A percentile compares a stretch with the other conserved stretches of the same genome.
phyloP scores from a whole-genome alignment of 2,888 invertebrate genomes.

The Cephus pygmeus region DNA sequence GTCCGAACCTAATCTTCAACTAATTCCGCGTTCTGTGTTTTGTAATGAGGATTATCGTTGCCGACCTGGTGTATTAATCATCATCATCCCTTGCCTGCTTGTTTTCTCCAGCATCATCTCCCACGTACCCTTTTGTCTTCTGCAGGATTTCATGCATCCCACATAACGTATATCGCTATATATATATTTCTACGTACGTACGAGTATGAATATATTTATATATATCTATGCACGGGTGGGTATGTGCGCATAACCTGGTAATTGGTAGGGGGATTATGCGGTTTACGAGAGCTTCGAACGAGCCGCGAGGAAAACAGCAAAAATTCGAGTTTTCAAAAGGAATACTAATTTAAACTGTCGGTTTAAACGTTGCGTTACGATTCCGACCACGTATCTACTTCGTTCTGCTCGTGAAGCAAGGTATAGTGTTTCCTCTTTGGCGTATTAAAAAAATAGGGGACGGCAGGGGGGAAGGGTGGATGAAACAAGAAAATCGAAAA shows the following conservation, averaged over 20 bases:
- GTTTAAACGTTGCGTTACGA: not conserved
- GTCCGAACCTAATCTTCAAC: constrained; percentile 37
- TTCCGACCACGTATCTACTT: not conserved
- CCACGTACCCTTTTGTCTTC: not conserved
- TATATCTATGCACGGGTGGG: not conserved
- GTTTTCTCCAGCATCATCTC: not conserved
- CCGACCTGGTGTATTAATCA: constrained; percentile 41
- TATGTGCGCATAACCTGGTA: constrained; percentile 1
- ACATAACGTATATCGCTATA: not conserved
- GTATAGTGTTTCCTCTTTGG: not conserved
- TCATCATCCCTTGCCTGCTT: constrained; percentile 24
- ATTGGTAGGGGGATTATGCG: constrained; percentile 21
- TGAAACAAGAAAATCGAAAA: not conserved
- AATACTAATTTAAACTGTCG: not conserved
- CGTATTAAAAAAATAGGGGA: not conserved
- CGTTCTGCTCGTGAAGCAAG: not conserved
- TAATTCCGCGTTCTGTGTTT: constrained; percentile 35
- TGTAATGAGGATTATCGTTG: constrained; percentile 36
- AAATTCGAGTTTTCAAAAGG: not conserved
- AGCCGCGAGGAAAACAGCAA: not conserved
- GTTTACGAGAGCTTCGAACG: not conserved
- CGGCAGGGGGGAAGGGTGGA: not conserved
- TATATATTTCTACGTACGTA: not conserved
- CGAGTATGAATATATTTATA: not conserved
- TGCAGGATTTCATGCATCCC: not conserved